Percentiles rank a stretch among this genome's conserved stretches.
These are phyloP conservation scores for Saguinus midas DNA, from an alignment of 2,113 vertebrate genomes.

Conservation along the genomic window DNA sequence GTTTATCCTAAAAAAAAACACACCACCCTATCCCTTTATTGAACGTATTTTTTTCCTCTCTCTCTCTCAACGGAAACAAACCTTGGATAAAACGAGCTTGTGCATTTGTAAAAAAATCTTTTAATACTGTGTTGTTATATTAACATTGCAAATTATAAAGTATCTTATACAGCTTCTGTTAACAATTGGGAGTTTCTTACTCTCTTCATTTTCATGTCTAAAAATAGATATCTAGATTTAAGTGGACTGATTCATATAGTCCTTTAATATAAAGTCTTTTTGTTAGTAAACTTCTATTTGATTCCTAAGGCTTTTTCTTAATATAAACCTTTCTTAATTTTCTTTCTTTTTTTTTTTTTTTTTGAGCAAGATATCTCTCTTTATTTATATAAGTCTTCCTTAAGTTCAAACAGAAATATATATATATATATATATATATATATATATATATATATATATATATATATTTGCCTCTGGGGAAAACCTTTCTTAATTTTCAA, in stretches of 20 bases:
- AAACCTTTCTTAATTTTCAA: neutral
- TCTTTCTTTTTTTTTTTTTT: too few species aligned
- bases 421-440: too few species aligned
- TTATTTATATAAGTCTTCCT: too few species aligned
- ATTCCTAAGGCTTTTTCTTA: neutral
- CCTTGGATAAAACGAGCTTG: neutral
- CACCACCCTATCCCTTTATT: neutral
- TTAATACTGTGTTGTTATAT: neutral
- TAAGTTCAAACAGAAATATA: too few species aligned
- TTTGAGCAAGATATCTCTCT: too few species aligned
- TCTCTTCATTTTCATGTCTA: neutral
- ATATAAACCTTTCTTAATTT: neutral
- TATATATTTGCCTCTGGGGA: too few species aligned
- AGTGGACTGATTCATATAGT: rapidly evolving
- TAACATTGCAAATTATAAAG: neutral
- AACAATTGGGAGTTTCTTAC: neutral
- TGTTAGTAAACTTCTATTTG: neutral
- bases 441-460: too few species aligned
- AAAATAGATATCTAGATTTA: neutral
- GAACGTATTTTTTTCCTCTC: neutral
- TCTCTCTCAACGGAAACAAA: neutral
- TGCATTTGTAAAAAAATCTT: neutral
- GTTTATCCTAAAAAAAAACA: neutral
- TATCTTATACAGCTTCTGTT: neutral
- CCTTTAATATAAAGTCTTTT: neutral